Percentiles rank a stretch among this genome's conserved stretches.
These are phyloP conservation scores for Agrilus planipennis DNA, from an alignment of 1,140 invertebrate genomes.

Conservation along the genomic window DNA sequence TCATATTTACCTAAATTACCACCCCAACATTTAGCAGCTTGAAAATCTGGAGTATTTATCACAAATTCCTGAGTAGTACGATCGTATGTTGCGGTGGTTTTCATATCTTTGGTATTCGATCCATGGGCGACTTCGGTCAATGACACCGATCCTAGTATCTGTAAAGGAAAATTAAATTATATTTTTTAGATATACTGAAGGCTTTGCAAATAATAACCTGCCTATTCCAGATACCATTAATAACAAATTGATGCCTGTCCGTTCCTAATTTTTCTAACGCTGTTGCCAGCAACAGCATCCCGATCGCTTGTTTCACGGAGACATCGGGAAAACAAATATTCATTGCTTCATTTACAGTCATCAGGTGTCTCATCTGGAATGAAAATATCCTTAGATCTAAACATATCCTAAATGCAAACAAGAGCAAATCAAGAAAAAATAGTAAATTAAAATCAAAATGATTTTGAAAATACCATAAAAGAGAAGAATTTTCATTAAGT, in stretches of 20 bases:
- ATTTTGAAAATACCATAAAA: background rate
- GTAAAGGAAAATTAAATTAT: slow-evolving; percentile 7
- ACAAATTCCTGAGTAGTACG: slow-evolving; percentile 65
- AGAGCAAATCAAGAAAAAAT: slow-evolving; percentile 2
- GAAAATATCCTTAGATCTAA: slow-evolving; percentile 17
- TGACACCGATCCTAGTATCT: slow-evolving; percentile 71
- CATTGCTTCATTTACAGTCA: slow-evolving; percentile 57
- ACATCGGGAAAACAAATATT: slow-evolving; percentile 53
- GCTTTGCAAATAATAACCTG: slow-evolving; percentile 39
- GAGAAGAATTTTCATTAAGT: no score
- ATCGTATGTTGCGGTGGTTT: slow-evolving; percentile 84
- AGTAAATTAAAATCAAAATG: slow-evolving; percentile 5
- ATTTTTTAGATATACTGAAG: slow-evolving; percentile 1
- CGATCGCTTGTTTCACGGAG: slow-evolving; percentile 55
- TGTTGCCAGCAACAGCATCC: slow-evolving; percentile 54
- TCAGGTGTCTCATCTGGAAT: slow-evolving; percentile 50
- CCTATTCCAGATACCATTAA: slow-evolving; percentile 53
- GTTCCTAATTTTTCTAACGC: slow-evolving; percentile 62
- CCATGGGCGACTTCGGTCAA: slow-evolving; percentile 91
- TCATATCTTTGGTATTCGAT: slow-evolving; percentile 82
- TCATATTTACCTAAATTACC: slow-evolving; percentile 63
- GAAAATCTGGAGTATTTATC: slow-evolving; percentile 83
- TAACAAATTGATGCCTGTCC: slow-evolving; percentile 57
- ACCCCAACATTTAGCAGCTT: slow-evolving; percentile 92
- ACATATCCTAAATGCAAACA: slow-evolving; percentile 12